Evolutionary conservation across 2,888 invertebrate species (phyloP).

Genomic region (Crematogaster levior): DNA sequence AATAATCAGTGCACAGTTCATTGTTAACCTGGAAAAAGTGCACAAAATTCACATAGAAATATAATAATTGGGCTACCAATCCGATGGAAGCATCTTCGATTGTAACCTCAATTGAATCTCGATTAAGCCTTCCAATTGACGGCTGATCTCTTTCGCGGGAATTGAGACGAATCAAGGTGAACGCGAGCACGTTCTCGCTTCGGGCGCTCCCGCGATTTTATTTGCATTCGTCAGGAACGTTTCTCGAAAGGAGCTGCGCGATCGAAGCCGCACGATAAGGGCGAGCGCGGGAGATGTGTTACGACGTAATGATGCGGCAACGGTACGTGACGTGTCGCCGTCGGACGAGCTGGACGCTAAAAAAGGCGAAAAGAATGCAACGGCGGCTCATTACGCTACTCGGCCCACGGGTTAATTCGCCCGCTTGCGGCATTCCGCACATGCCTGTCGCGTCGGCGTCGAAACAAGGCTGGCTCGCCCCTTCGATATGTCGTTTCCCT

Average conservation of each 20-base stretch:
- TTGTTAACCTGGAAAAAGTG: no score
- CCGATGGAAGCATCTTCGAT: no score
- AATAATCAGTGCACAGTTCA: no score
- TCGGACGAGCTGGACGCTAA: slow-evolving; percentile 21
- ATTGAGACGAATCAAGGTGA: not conserved
- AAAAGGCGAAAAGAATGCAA: slow-evolving; percentile 54
- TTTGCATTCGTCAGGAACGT: not conserved
- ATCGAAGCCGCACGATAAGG: not conserved
- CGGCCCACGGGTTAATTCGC: slow-evolving; percentile 49
- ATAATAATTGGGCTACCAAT: no score
- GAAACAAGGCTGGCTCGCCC: slow-evolving; percentile 58
- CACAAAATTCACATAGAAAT: no score
- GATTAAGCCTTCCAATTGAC: not conserved
- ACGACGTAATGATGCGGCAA: slow-evolving; percentile 1
- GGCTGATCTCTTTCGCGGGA: not conserved
- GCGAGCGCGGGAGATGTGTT: not conserved
- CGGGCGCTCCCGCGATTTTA: not conserved
- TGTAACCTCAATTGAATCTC: no score
- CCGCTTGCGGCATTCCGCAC: slow-evolving; percentile 64
- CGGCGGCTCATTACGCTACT: slow-evolving; percentile 55
- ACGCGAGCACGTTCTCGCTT: not conserved
- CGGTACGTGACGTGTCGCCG: slow-evolving; percentile 9
- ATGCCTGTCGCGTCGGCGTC: slow-evolving; percentile 65
- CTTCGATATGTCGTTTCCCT: slow-evolving; percentile 50
- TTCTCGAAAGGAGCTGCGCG: not conserved